Conservation (phyloP, 2,888 invertebrate species). For the Tineola bisselliella region DNA sequence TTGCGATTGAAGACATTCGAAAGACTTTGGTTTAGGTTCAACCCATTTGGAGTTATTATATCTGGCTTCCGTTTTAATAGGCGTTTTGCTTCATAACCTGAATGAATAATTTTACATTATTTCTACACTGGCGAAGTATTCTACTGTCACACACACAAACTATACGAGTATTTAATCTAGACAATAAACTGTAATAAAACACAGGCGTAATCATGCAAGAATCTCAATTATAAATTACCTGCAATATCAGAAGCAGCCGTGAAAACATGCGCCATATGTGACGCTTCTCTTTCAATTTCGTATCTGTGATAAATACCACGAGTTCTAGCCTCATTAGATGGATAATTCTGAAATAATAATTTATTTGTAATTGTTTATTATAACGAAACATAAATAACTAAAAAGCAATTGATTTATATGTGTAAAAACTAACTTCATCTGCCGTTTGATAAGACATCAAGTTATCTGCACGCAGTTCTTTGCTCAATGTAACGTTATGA, state of each 20-base stretch:
- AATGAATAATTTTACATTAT: not conserved
- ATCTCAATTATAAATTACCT: slow-evolving; percentile 42
- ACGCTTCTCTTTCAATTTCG: slow-evolving; percentile 96
- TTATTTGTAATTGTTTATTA: not conserved
- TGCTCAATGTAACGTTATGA: slow-evolving; percentile 95
- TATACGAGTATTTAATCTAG: too few relatives aligned
- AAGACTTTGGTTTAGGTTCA: slow-evolving; percentile 99
- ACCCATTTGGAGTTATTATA: slow-evolving; percentile 96
- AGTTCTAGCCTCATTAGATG: slow-evolving; percentile 98
- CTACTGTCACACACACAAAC: too few relatives aligned
- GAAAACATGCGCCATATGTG: slow-evolving; percentile 91
- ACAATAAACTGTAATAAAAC: slow-evolving; percentile 10
- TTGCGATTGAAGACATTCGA: slow-evolving; percentile 98
- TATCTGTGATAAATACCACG: slow-evolving; percentile 97
- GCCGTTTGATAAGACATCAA: slow-evolving; percentile 99
- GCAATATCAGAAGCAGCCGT: slow-evolving; percentile 99
- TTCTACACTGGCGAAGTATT: too few relatives aligned
- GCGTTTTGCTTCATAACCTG: slow-evolving; percentile 91
- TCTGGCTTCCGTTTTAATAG: slow-evolving; percentile 92
- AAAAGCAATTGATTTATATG: slow-evolving; percentile 1
- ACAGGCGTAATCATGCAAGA: not conserved
- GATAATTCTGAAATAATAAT: slow-evolving; percentile 75
- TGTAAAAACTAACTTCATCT: slow-evolving; percentile 70
- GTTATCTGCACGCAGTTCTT: slow-evolving; percentile 97
- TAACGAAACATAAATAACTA: not conserved